A percentile compares a stretch with the other conserved stretches of the same genome.
Conservation (phyloP, 1,140 invertebrate species). For the Caenorhabditis brenneri region DNA sequence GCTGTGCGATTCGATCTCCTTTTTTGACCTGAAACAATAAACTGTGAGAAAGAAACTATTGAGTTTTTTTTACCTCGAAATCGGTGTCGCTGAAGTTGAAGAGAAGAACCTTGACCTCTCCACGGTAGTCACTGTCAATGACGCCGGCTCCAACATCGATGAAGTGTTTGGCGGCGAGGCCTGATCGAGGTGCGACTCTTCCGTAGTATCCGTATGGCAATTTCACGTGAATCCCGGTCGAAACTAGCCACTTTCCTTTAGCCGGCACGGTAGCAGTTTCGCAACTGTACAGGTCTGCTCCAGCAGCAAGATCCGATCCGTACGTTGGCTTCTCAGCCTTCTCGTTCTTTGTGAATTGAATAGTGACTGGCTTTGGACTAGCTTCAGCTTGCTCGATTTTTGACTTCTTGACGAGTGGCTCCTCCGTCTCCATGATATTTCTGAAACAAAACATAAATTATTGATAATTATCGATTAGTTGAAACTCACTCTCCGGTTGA, state of each 20-base stretch:
- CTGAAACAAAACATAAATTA: too few relatives aligned
- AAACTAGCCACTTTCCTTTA: constrained; percentile 76
- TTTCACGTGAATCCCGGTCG: constrained; percentile 86
- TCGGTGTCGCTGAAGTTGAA: constrained; percentile 79
- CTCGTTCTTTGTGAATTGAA: constrained; percentile 81
- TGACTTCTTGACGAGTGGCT: background rate
- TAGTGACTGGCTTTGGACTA: background rate
- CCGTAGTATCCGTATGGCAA: constrained; percentile 77
- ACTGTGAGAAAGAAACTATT: constrained; percentile 90
- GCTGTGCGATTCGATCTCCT: constrained; percentile 92
- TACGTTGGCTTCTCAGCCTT: constrained; percentile 82
- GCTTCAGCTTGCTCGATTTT: background rate
- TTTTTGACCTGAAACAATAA: constrained; percentile 66
- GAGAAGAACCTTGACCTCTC: constrained; percentile 90
- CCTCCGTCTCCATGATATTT: background rate
- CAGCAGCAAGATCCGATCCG: constrained; percentile 84
- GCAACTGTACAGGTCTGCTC: constrained; percentile 89
- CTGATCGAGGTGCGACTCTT: constrained; percentile 91
- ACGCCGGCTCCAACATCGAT: constrained; percentile 97
- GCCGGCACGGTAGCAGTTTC: constrained; percentile 84
- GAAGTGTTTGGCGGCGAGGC: constrained; percentile 89
- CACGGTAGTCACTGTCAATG: constrained; percentile 89
- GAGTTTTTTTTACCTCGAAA: constrained; percentile 39
- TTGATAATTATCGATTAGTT: background rate
- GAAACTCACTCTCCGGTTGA: constrained; percentile 60